phyloP scores from a whole-genome alignment of 2,888 invertebrate species.

The Parapristionchus giblindavisi region DNA sequence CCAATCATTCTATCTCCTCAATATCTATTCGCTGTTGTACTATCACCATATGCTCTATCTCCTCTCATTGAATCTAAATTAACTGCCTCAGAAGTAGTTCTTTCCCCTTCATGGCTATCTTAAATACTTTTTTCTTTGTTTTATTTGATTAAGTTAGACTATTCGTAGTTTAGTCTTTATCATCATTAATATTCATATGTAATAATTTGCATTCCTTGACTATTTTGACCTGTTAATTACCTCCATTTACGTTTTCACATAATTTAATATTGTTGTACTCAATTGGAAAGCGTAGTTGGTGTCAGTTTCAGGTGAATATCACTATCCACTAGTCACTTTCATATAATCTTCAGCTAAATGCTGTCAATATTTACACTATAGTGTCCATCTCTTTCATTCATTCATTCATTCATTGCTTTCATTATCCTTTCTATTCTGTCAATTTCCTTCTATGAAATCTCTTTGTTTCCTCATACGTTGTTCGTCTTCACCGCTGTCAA shows the following conservation, averaged over 20 bases:
- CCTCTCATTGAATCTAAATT: constrained; percentile 65
- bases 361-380: background rate
- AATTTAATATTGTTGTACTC: background rate
- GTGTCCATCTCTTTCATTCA: too few relatives aligned
- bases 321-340: background rate
- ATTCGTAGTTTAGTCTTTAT: background rate
- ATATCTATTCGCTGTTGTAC: constrained; percentile 63
- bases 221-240: background rate
- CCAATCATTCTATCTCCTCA: constrained; percentile 67
- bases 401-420: background rate
- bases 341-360: too few relatives aligned
- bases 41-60: constrained; percentile 64
- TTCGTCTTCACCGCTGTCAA: constrained; percentile 23
- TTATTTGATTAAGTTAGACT: background rate
- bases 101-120: constrained; percentile 66
- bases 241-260: background rate
- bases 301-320: too few relatives aligned
- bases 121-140: constrained; percentile 41
- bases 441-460: background rate
- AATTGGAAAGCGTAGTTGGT: too few relatives aligned
- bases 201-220: background rate
- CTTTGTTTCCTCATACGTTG: too few relatives aligned
- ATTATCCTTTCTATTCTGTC: background rate
- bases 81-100: constrained; percentile 61
- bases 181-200: constrained; percentile 22